These are phyloP conservation scores for Meloidogyne hapla DNA, from an alignment of 1,140 invertebrate species.

Conservation along the genomic window DNA sequence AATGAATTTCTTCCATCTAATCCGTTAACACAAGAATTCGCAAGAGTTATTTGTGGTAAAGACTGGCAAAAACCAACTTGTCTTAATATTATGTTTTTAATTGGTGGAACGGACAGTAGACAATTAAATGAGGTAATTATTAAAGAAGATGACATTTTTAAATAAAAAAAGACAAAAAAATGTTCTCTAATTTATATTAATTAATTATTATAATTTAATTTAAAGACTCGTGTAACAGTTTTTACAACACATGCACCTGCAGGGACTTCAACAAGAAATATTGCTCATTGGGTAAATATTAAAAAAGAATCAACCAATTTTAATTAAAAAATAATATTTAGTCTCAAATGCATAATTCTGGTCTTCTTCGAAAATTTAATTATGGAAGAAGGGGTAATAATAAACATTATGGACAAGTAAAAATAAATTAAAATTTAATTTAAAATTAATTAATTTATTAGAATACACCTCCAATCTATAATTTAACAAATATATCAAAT, in stretches of 20 bases:
- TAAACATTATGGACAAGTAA: conserved; percentile 47
- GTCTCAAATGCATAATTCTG: conserved; percentile 34
- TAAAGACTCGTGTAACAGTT: conserved; percentile 39
- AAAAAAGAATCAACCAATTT: too few species aligned
- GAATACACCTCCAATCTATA: conserved; percentile 52
- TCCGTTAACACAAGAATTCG: conserved; percentile 36
- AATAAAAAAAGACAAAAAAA: too few species aligned
- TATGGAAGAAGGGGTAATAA: conserved; percentile 36
- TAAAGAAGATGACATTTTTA: too few species aligned
- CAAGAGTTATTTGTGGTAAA: conserved; percentile 36
- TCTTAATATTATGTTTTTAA: conserved; percentile 49
- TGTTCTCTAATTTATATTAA: too few species aligned
- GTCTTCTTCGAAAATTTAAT: conserved; percentile 49
- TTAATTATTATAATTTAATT: not conserved
- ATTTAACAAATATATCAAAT: conserved; percentile 42
- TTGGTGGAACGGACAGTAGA: conserved; percentile 46
- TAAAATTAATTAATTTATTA: conserved; percentile 36
- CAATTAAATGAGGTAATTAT: conserved; percentile 39
- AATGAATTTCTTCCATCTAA: conserved; percentile 46
- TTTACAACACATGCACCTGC: conserved; percentile 43
- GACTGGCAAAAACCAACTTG: conserved; percentile 41
- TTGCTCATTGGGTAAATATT: conserved; percentile 43
- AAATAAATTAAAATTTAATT: not conserved
- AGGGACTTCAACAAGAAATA: conserved; percentile 49
- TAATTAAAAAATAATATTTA: not conserved